Base-by-base conservation (phyloP, 2,797 vertebrate genomes). In the Gymnothorax javanicus region DNA sequence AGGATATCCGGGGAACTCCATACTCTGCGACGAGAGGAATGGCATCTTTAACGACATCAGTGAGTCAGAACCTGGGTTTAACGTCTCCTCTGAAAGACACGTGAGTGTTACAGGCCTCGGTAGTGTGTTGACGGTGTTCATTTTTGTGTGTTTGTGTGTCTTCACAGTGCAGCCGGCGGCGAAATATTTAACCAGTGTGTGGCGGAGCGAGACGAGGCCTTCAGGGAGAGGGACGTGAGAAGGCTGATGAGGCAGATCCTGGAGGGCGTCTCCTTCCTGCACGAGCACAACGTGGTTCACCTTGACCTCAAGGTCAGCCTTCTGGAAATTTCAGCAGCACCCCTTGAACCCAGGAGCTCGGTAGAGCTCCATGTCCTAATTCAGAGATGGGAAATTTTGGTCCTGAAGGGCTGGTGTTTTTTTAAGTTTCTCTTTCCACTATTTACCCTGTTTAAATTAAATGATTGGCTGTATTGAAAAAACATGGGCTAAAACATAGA, bases 161-260 rank as follows among this genome's bases (percentile, higher is more conserved):
- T 92, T 59, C 73, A 4, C 86, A 99, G 98, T 58, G 97, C 97
- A 86, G 97, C 97, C 9, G 97, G 97, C 87, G 97, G 97, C 7
- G 98, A 98, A 92, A 97, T 98, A 90, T 99, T 98, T 91, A 96
- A 98, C 91, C 97, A 97, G 88, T 98, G 97, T 88, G 96, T 98
- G 88, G 97, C 97, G 23, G 97, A 98, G 58, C 92, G 95, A 87
- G 97, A 99, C 4, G 97, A 98, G 85, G 95, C 96, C 81, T 98
- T 98, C 91, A 97, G 94, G 62, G 97, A 98, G 91, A 95, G 95
- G 69, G 97, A 98, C 7, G 97, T 99, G 87, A 97, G 97, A 91
- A 94, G 97, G 89, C 96, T 99, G 43, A 96, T 99, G 97, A 96
- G 95, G 87, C 98, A 99, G 92, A 98, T 98, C 89, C 93, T 98